phyloP scores from a whole-genome alignment of 1,140 invertebrate species.

The Plodia interpunctella region DNA sequence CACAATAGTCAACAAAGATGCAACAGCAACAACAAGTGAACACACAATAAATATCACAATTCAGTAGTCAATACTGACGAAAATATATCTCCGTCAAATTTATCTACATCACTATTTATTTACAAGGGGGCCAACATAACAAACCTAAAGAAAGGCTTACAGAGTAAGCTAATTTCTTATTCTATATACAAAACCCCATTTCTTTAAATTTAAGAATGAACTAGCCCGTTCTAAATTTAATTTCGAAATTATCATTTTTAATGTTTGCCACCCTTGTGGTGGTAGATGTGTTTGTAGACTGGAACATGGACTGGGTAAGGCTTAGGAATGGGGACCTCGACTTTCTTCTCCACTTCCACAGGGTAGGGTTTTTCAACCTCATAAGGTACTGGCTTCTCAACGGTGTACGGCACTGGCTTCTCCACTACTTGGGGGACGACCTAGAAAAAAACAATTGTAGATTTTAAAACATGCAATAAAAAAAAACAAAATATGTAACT shows the following conservation, averaged over 20 bases:
- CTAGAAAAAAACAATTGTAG: constrained; percentile 24
- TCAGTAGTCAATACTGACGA: constrained; percentile 42
- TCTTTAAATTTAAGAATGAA: too few relatives aligned
- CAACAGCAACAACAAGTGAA: constrained; percentile 51
- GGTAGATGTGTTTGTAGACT: constrained; percentile 88
- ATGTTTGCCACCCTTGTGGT: constrained; percentile 79
- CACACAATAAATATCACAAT: constrained; percentile 76
- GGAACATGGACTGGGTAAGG: constrained; percentile 88
- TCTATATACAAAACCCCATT: constrained; percentile 6
- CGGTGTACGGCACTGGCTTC: constrained; percentile 85
- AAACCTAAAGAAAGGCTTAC: constrained; percentile 26
- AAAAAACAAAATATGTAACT: too few relatives aligned
- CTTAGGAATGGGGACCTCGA: constrained; percentile 85
- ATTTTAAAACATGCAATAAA: too few relatives aligned
- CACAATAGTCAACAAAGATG: constrained; percentile 69
- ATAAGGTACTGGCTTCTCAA: constrained; percentile 87
- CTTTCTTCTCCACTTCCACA: constrained; percentile 87
- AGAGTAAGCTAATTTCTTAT: constrained; percentile 19
- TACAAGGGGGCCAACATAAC: neutral
- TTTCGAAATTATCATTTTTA: constrained; percentile 33
- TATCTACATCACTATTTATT: constrained; percentile 36
- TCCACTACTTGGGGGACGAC: constrained; percentile 81
- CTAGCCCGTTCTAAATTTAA: neutral
- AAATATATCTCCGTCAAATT: constrained; percentile 43
- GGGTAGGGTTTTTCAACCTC: constrained; percentile 87